These are phyloP conservation scores for Opisthograptis luteolata DNA, from an alignment of 2,888 invertebrate genomes.

Conservation along the genomic window DNA sequence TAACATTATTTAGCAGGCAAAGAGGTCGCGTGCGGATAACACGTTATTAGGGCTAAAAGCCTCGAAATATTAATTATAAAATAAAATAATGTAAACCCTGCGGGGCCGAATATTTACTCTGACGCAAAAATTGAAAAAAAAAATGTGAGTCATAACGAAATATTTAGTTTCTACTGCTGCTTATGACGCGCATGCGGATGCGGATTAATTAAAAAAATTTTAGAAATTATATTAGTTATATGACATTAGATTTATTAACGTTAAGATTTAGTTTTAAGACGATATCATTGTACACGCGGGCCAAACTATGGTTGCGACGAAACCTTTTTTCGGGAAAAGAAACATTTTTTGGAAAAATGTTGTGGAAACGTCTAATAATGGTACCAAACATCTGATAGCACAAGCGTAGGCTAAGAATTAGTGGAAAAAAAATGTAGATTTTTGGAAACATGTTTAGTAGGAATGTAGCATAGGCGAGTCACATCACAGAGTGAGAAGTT, in stretches of 20 bases:
- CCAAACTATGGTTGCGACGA: slow-evolving; percentile 69
- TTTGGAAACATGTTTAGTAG: slow-evolving; percentile 83
- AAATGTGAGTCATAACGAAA: slow-evolving; percentile 80
- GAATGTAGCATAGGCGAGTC: slow-evolving; percentile 55
- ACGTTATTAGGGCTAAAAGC: slow-evolving; percentile 38
- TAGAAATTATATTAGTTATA: slow-evolving; percentile 69
- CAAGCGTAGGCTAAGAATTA: slow-evolving; percentile 70
- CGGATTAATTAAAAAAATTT: slow-evolving; percentile 48
- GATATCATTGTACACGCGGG: slow-evolving; percentile 74
- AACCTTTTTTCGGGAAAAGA: slow-evolving; percentile 41
- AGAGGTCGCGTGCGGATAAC: slow-evolving; percentile 33
- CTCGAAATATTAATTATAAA: slow-evolving; percentile 32
- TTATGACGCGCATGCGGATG: slow-evolving; percentile 65
- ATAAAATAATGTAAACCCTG: slow-evolving; percentile 40
- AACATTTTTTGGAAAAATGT: slow-evolving; percentile 43
- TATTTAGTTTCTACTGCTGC: slow-evolving; percentile 66
- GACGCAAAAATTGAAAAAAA: slow-evolving; percentile 40
- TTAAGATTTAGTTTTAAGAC: slow-evolving; percentile 50
- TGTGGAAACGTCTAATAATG: slow-evolving; percentile 35
- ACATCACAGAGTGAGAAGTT: slow-evolving; percentile 71
- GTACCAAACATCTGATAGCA: slow-evolving; percentile 70
- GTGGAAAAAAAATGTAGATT: slow-evolving; percentile 75
- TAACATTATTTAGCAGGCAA: slow-evolving; percentile 26
- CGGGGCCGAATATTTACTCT: slow-evolving; percentile 28
- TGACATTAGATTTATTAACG: slow-evolving; percentile 41